Evolutionary conservation across 2,113 vertebrate genomes (phyloP).

Genomic region (Nesogale talazaci): DNA sequence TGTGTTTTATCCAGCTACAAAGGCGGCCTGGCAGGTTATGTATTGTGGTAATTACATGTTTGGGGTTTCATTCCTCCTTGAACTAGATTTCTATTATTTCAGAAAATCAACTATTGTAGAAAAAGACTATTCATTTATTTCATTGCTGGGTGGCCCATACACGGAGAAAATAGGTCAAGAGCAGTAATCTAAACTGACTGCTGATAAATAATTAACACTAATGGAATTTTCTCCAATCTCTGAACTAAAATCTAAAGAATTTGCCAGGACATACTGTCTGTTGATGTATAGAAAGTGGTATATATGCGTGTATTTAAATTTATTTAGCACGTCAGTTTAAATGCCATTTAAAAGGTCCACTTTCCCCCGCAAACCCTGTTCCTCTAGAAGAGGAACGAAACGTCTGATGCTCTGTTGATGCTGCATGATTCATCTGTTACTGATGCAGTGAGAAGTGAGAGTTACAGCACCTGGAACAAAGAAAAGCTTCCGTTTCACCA

Average conservation of each 20-base stretch:
- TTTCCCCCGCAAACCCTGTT: constrained; percentile 51
- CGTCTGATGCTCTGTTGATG: constrained; percentile 46
- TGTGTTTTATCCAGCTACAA: constrained; percentile 68
- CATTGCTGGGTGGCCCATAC: constrained; percentile 82
- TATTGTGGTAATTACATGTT: constrained; percentile 68
- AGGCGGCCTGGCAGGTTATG: constrained; percentile 64
- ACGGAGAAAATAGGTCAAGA: constrained; percentile 90
- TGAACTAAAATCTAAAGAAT: constrained; percentile 86
- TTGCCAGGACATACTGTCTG: constrained; percentile 79
- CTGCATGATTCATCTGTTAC: background rate
- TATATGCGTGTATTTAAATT: constrained; percentile 61
- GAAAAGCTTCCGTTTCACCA: constrained; percentile 65
- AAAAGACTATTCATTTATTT: constrained; percentile 87
- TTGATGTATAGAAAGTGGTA: constrained; percentile 82
- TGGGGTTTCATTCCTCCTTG: constrained; percentile 74
- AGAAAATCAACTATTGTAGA: constrained; percentile 80
- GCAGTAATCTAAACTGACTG: constrained; percentile 89
- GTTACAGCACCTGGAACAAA: constrained; percentile 66
- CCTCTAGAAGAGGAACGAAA: constrained; percentile 54
- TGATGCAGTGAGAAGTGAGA: constrained; percentile 69
- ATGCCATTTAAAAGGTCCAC: constrained; percentile 80
- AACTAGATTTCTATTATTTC: constrained; percentile 78
- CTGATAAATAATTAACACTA: constrained; percentile 93
- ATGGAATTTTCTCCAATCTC: constrained; percentile 90
- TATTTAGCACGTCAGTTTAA: constrained; percentile 85